A percentile compares a stretch with the other conserved stretches of the same genome.
Conservation (phyloP, 2,797 vertebrate genomes). For the Alca torda region DNA sequence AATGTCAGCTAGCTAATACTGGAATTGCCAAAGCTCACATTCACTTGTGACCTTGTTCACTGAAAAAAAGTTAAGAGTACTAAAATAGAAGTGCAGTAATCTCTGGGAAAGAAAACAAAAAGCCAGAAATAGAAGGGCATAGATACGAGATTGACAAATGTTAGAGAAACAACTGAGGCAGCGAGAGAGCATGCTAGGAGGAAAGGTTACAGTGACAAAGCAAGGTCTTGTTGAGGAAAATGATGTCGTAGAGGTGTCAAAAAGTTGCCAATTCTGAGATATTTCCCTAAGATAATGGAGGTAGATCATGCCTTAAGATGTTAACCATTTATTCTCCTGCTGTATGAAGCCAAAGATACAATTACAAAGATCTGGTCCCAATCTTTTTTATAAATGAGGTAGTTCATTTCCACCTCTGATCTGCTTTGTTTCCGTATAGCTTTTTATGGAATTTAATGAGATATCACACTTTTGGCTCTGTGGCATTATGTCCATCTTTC, state of each 20-base stretch:
- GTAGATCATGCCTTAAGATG: not conserved
- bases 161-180: not conserved
- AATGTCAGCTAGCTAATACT: not conserved
- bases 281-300: not conserved
- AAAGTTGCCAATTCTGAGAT: not conserved
- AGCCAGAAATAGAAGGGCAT: constrained; percentile 9
- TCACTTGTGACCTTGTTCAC: constrained; percentile 27
- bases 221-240: not conserved
- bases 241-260: not conserved
- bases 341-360: not conserved
- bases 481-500: not conserved
- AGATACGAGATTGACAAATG: not conserved
- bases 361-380: not conserved
- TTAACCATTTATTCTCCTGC: not conserved
- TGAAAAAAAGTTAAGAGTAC: not conserved
- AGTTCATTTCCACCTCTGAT: not conserved
- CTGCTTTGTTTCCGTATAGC: not conserved
- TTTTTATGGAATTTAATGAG: not conserved
- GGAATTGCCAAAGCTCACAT: not conserved
- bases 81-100: constrained; percentile 27
- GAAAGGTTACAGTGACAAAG: not conserved
- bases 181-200: fast-evolving
- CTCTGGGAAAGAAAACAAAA: constrained; percentile 26
- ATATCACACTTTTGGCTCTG: not conserved
- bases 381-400: not conserved